These are phyloP conservation scores for Syngnathus scovelli DNA, from an alignment of 2,113 vertebrate species.

Conservation along the genomic window DNA sequence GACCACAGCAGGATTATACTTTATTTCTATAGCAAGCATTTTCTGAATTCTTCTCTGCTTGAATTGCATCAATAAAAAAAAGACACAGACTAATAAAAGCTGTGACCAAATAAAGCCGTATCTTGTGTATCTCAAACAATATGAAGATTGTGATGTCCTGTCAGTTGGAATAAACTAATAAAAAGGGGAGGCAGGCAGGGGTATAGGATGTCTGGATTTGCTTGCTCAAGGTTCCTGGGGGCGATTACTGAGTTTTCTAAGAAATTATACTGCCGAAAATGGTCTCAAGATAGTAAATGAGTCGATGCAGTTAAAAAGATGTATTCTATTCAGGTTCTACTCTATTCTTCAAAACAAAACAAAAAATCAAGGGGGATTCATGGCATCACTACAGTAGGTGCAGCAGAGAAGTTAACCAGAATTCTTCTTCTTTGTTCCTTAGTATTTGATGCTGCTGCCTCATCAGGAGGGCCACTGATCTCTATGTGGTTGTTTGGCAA, in stretches of 20 bases:
- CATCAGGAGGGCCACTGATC: constrained; percentile 46
- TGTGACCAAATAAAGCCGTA: neutral
- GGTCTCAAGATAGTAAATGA: neutral
- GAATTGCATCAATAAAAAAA: no score
- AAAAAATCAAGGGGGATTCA: neutral
- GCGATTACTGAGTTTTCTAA: neutral
- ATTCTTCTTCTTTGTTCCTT: constrained; percentile 17
- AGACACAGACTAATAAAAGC: no score
- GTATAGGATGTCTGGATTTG: neutral
- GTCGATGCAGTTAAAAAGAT: neutral
- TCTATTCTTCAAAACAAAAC: neutral
- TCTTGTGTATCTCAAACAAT: neutral
- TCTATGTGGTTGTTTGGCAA: constrained; percentile 42
- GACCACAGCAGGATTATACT: no score
- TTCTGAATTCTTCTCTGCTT: neutral
- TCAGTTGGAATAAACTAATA: neutral
- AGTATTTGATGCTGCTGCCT: constrained; percentile 25
- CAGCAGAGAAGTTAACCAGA: constrained; percentile 20
- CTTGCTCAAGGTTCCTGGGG: neutral
- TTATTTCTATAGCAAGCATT: neutral
- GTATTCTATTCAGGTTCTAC: neutral
- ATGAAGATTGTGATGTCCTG: neutral
- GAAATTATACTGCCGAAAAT: neutral
- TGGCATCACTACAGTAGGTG: neutral
- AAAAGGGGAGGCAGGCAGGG: no score